phyloP scores from a whole-genome alignment of 37 sponge, comb jelly and placozoan species.

The Amphimedon queenslandica region DNA sequence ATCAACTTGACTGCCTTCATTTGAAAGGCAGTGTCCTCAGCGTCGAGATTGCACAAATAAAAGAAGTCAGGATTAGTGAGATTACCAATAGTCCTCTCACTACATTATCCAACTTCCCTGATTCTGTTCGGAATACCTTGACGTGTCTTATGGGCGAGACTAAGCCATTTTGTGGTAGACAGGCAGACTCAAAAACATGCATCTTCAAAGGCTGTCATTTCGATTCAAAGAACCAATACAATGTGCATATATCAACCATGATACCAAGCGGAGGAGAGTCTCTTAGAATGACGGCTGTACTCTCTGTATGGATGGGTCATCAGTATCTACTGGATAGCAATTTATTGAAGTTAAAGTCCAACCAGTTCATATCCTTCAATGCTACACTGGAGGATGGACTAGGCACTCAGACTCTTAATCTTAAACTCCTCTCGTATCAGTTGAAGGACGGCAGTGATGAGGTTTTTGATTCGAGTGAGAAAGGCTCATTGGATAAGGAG shows the following conservation, averaged over 20 bases:
- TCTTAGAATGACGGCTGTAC: neutral
- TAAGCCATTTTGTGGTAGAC: constrained; percentile 42
- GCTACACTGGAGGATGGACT: constrained; percentile 51
- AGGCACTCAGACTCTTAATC: constrained; percentile 17
- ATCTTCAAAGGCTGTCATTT: constrained; percentile 40
- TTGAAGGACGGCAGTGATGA: too few species aligned
- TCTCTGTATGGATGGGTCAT: neutral
- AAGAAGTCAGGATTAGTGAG: constrained; percentile 16
- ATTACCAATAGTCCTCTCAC: constrained; percentile 6
- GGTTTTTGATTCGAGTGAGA: too few species aligned
- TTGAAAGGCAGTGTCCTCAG: constrained; percentile 31
- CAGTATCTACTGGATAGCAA: neutral
- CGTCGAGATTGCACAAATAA: constrained; percentile 12
- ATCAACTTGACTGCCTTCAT: constrained; percentile 51
- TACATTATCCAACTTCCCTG: constrained; percentile 19
- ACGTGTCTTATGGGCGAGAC: constrained; percentile 40
- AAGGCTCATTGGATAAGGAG: too few species aligned
- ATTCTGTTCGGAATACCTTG: constrained; percentile 9
- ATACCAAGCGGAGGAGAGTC: too few species aligned
- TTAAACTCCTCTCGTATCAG: neutral
- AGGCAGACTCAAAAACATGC: constrained; percentile 32
- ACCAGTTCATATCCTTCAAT: constrained; percentile 21
- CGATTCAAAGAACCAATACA: constrained; percentile 15
- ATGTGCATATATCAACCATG: neutral
- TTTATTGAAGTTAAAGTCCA: constrained; percentile 20